These are phyloP conservation scores for Apis florea DNA, from an alignment of 1,140 invertebrate genomes.

Conservation along the genomic window DNA sequence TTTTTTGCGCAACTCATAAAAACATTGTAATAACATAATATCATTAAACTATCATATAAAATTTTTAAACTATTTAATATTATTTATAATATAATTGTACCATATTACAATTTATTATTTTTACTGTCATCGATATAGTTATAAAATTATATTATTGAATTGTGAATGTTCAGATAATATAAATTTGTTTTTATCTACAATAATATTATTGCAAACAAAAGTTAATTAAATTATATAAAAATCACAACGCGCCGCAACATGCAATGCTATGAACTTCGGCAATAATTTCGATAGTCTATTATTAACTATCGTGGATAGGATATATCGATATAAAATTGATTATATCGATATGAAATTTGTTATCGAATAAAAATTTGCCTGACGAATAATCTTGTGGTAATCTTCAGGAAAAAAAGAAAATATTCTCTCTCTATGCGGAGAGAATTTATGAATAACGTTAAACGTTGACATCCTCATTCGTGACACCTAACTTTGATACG, in stretches of 20 bases:
- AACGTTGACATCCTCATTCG: constrained; percentile 11
- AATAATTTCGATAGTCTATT: not conserved
- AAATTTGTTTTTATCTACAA: too few relatives aligned
- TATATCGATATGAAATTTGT: not conserved
- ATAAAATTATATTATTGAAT: too few relatives aligned
- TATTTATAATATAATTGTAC: too few relatives aligned
- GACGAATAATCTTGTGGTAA: not conserved
- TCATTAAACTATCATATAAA: too few relatives aligned
- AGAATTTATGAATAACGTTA: not conserved
- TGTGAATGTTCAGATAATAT: too few relatives aligned
- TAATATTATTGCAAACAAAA: too few relatives aligned
- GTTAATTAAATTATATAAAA: too few relatives aligned
- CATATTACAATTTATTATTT: too few relatives aligned
- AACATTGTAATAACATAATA: too few relatives aligned
- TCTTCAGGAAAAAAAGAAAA: not conserved
- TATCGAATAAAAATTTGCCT: not conserved
- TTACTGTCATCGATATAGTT: too few relatives aligned
- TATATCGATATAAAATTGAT: not conserved
- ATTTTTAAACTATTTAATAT: too few relatives aligned
- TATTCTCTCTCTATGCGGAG: not conserved
- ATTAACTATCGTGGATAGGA: not conserved
- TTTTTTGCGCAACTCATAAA: too few relatives aligned
- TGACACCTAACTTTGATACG: constrained; percentile 40
- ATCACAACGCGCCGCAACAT: not conserved
- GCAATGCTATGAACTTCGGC: not conserved